Percentiles rank a stretch among this genome's conserved stretches.
These are phyloP conservation scores for Origma solitaria DNA, from an alignment of 2,113 vertebrate species.

Conservation along the genomic window DNA sequence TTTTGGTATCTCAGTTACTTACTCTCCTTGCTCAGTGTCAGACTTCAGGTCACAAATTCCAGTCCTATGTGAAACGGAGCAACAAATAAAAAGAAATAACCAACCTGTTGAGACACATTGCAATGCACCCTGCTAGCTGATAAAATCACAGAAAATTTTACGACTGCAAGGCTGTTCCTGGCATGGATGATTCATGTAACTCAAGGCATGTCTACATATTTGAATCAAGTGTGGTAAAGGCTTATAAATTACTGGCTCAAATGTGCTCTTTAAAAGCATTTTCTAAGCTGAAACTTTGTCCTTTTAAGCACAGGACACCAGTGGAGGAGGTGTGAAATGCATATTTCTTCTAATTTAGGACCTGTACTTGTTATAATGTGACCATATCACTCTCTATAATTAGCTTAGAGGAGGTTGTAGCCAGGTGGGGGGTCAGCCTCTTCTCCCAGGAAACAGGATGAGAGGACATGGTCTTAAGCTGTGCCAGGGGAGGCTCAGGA, in stretches of 20 bases:
- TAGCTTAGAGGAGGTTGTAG: neutral
- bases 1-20: neutral
- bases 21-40: neutral
- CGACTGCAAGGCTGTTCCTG: neutral
- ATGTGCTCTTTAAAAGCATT: neutral
- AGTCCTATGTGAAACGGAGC: neutral
- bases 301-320: neutral
- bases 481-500: neutral
- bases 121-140: neutral
- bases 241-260: neutral
- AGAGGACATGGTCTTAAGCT: too few relatives aligned
- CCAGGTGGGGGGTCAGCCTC: neutral
- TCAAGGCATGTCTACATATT: neutral
- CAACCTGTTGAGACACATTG: neutral
- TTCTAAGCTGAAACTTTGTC: neutral
- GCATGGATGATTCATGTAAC: neutral
- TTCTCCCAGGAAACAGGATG: neutral
- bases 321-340: neutral
- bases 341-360: neutral
- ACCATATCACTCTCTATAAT: neutral
- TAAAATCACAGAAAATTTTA: neutral
- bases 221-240: rapidly evolving
- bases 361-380: neutral
- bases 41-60: conserved; percentile 12
- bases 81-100: neutral